Conservation (phyloP, 2,888 invertebrate species). For the Pyrrhosoma nymphula region DNA sequence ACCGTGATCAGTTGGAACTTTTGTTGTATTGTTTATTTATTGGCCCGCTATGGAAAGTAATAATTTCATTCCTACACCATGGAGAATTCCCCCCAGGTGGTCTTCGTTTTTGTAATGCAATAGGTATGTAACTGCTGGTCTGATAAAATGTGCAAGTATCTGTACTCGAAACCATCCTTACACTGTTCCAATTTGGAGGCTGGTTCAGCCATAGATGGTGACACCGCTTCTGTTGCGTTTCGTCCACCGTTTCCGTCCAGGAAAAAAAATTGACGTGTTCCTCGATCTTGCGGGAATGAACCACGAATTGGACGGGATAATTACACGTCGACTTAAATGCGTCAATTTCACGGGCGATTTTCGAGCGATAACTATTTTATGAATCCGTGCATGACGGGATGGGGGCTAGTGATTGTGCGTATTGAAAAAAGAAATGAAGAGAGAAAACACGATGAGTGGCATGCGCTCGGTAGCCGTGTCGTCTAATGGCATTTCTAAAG, state of each 20-base stretch:
- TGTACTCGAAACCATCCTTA: too few relatives aligned
- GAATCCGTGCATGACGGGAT: constrained; percentile 25
- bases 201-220: too few relatives aligned
- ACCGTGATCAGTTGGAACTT: too few relatives aligned
- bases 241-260: not conserved
- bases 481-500: not conserved
- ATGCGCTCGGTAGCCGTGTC: not conserved
- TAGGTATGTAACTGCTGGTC: too few relatives aligned
- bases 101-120: too few relatives aligned
- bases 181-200: too few relatives aligned
- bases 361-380: not conserved
- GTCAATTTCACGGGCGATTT: constrained; percentile 4
- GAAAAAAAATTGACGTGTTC: not conserved
- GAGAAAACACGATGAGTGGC: not conserved
- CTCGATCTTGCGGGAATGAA: not conserved
- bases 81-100: too few relatives aligned
- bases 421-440: not conserved
- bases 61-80: too few relatives aligned
- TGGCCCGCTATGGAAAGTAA: too few relatives aligned
- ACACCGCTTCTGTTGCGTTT: not conserved
- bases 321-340: not conserved
- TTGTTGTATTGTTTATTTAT: too few relatives aligned
- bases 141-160: too few relatives aligned
- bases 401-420: not conserved
- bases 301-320: not conserved